phyloP scores from a whole-genome alignment of 2,888 invertebrate genomes.

The Cybosia mesomella region DNA sequence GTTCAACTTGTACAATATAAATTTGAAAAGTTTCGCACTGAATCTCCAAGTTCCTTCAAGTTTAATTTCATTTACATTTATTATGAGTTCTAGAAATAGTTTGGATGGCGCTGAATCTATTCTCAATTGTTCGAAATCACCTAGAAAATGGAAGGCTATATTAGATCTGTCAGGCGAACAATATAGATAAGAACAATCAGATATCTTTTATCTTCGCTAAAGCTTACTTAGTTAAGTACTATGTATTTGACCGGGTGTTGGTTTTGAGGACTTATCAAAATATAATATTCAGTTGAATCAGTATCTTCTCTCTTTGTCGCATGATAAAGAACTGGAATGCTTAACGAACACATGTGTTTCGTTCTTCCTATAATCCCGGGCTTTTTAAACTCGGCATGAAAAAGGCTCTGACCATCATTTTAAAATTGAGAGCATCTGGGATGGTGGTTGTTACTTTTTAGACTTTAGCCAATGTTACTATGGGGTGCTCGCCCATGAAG shows the following conservation, averaged over 20 bases:
- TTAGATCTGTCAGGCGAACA: conserved; percentile 13
- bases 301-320: not conserved
- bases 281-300: not conserved
- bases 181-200: not conserved
- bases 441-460: not conserved
- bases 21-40: conserved; percentile 61
- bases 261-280: not conserved
- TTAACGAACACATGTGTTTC: not conserved
- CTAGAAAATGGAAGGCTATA: conserved; percentile 17
- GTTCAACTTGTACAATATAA: conserved; percentile 52
- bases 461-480: not conserved
- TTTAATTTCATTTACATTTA: conserved; percentile 60
- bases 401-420: no score
- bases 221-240: not conserved
- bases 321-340: not conserved
- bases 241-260: not conserved
- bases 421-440: no score
- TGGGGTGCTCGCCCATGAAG: no score
- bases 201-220: not conserved
- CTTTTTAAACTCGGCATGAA: not conserved
- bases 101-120: conserved; percentile 11
- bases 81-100: conserved; percentile 36
- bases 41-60: conserved; percentile 46
- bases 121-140: conserved; percentile 24
- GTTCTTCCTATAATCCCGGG: not conserved